Evolutionary conservation across 1,140 invertebrate species (phyloP).

Genomic region (Brachionus angularis): DNA sequence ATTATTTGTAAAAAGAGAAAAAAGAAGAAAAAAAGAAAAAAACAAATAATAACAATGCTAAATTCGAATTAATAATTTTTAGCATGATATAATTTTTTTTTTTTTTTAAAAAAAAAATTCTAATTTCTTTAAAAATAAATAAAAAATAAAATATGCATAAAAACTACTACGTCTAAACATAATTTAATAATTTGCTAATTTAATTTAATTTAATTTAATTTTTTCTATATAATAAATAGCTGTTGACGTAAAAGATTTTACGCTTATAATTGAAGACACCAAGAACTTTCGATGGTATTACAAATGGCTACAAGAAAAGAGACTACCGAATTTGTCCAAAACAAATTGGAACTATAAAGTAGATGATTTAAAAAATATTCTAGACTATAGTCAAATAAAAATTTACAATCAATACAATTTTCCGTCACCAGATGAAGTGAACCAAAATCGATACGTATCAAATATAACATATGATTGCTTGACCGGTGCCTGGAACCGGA

Average conservation of each 20-base stretch:
- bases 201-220: background rate
- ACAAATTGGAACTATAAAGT: slow-evolving; percentile 14
- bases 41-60: no score
- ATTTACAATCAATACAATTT: background rate
- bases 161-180: no score
- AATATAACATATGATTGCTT: slow-evolving; percentile 42
- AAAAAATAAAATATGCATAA: no score
- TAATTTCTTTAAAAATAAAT: no score
- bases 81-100: no score
- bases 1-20: no score
- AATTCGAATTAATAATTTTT: no score
- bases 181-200: background rate
- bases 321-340: background rate
- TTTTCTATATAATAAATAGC: background rate
- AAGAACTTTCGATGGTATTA: slow-evolving; percentile 37
- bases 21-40: no score
- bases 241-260: slow-evolving; percentile 19
- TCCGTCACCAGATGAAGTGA: slow-evolving; percentile 4
- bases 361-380: slow-evolving; percentile 18
- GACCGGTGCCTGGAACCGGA: slow-evolving; percentile 8
- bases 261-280: slow-evolving; percentile 9
- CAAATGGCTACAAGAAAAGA: slow-evolving; percentile 8
- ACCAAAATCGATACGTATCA: slow-evolving; percentile 16
- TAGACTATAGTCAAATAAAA: background rate
- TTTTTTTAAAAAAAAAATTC: no score